Base-by-base conservation (phyloP, 2,113 vertebrate genomes). In the Cheirogaleus medius region DNA sequence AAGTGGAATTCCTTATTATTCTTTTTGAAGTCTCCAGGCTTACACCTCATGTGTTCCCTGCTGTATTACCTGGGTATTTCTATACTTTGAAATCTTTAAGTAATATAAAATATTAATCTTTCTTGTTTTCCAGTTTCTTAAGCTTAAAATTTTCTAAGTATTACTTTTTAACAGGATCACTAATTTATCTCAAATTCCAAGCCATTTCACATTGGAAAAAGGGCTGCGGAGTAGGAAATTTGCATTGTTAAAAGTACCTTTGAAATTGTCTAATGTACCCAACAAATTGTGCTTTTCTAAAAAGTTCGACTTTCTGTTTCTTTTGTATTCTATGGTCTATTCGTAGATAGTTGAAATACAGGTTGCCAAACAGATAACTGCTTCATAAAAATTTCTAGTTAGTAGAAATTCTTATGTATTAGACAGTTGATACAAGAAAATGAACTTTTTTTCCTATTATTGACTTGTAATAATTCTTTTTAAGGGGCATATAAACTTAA, bases 181-280 rank as follows among this genome's bases (percentile, higher is more conserved):
- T 66, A 44, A 80, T 74, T 86, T 94, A 73, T 64, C 15, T 17
- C 10, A 42, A 82, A 92, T 90, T 82, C 44, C 29, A 87, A 82
- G 63, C 17, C 34, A 58, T 92, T 96, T 94, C 37, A 82, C 68
- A 82, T 29, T 86, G 86, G 85, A 87, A 96, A 96, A 90, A 7
- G 44, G 54, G 9, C 34, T 87, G 0, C 25, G 83, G 68, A 76
- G 29, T 47, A 69, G 9, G 56, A 34, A 71, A 77, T 13, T 52
- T 47, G 8, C 15, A 60, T 87, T 78, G 44, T 60, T 77, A 29
- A 37, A 52, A 91, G 56, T 95, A 77, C 7, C 39, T 91, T 77
- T 64, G 63, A 92, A n/a, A 44, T 85, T 89, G 56, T 91, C 64
- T 84, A 68, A 66, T 34, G 64, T 80, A 64, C 25, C 2, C 32